Evolutionary conservation across 2,113 vertebrate species (phyloP).

Genomic region (Clinocottus analis): DNA sequence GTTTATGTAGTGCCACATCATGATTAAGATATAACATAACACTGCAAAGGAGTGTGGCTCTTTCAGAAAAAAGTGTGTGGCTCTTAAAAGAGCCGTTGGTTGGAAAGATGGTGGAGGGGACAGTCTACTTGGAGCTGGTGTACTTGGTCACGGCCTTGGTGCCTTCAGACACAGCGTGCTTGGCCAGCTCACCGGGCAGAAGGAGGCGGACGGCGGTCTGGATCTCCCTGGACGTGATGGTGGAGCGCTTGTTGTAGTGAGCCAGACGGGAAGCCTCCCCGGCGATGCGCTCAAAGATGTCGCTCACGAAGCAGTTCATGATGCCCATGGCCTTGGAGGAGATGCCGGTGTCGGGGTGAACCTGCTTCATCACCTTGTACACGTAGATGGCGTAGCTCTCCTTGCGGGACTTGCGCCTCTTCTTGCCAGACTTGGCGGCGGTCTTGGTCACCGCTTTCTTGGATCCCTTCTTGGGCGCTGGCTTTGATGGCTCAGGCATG

Average conservation of each 20-base stretch:
- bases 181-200: background rate
- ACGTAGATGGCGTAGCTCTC: background rate
- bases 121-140: background rate
- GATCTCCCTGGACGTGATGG: conserved; percentile 86
- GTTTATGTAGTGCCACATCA: too few species aligned
- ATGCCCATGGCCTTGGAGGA: conserved; percentile 1
- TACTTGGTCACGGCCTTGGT: background rate
- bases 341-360: background rate
- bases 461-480: conserved; percentile 16
- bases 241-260: conserved; percentile 79
- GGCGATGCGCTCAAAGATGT: conserved; percentile 75
- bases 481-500: background rate
- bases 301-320: background rate
- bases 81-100: conserved; percentile 34
- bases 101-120: background rate
- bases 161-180: background rate
- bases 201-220: conserved; percentile 86
- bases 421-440: background rate
- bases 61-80: background rate
- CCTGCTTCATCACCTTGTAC: background rate
- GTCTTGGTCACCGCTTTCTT: conserved; percentile 14
- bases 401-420: background rate
- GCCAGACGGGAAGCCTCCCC: conserved; percentile 66
- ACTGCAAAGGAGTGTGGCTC: too few species aligned
- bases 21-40: too few species aligned